A percentile compares a stretch with the other conserved stretches of the same genome.
These are phyloP conservation scores for Progne subis DNA, from an alignment of 2,113 vertebrate species.

Conservation along the genomic window DNA sequence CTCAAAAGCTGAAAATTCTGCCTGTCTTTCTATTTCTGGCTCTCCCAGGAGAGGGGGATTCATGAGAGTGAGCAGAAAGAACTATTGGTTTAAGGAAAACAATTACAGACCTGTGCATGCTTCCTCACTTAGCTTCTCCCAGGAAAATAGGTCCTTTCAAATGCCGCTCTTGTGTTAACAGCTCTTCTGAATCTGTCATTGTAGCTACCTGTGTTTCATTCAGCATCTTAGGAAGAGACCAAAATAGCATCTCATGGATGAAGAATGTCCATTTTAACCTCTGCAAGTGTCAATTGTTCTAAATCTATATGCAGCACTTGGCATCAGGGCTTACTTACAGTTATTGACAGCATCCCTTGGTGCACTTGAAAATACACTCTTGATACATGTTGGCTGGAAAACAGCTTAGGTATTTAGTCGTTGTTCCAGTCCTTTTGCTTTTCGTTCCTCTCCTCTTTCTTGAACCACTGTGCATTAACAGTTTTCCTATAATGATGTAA, in stretches of 20 bases:
- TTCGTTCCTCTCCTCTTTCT: neutral
- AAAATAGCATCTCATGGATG: conserved; percentile 34
- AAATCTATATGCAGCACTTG: conserved; percentile 26
- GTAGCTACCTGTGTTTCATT: neutral
- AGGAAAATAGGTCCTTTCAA: conserved; percentile 20
- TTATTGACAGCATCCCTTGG: conserved; percentile 10
- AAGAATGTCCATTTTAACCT: conserved; percentile 49
- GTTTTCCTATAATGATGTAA: neutral
- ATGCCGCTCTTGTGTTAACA: conserved; percentile 33
- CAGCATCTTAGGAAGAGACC: neutral
- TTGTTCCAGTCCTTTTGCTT: neutral
- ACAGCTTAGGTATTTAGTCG: neutral
- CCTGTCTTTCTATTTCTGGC: neutral
- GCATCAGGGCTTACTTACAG: neutral
- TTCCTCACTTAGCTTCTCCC: neutral
- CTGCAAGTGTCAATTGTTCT: conserved; percentile 35
- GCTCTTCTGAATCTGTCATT: conserved; percentile 7
- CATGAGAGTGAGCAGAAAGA: neutral
- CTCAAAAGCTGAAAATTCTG: neutral
- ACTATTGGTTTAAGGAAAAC: neutral
- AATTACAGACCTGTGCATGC: neutral
- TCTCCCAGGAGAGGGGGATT: neutral
- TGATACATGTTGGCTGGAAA: neutral
- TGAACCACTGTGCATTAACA: neutral
- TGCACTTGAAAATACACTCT: conserved; percentile 21